Evolutionary conservation across 2,797 vertebrate genomes (phyloP).

Genomic region (Danio tinwini): DNA sequence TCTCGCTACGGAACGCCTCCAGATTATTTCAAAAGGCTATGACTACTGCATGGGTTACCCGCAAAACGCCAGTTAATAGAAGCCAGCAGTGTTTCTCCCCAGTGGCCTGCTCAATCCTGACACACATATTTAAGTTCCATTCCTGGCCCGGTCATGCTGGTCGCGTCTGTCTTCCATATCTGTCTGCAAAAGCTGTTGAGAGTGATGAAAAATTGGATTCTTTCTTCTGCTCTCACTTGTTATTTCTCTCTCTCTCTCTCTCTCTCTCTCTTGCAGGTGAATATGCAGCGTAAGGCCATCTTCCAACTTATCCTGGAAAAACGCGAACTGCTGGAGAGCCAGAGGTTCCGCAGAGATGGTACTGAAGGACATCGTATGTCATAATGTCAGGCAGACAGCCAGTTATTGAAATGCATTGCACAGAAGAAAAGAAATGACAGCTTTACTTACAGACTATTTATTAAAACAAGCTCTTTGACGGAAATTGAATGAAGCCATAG

Average conservation of each 20-base stretch:
- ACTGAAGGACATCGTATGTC: constrained; percentile 40
- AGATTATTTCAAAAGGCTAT: constrained; percentile 54
- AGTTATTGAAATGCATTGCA: not conserved
- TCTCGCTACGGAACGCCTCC: constrained; percentile 65
- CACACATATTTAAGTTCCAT: constrained; percentile 59
- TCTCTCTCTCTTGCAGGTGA: constrained; percentile 70
- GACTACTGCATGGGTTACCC: constrained; percentile 49
- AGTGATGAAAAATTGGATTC: not conserved
- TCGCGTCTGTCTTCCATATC: constrained; percentile 45
- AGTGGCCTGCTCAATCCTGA: constrained; percentile 56
- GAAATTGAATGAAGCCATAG: constrained; percentile 5
- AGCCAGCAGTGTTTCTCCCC: constrained; percentile 51
- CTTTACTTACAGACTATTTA: not conserved
- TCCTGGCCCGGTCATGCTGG: constrained; percentile 54
- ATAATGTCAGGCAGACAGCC: constrained; percentile 31
- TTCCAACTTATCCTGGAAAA: constrained; percentile 84
- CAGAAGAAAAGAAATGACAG: not conserved
- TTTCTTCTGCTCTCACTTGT: constrained; percentile 10
- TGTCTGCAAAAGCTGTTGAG: constrained; percentile 33
- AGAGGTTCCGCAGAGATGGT: constrained; percentile 81
- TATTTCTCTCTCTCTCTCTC: constrained; percentile 41
- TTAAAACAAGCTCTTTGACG: not conserved
- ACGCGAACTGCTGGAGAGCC: constrained; percentile 78
- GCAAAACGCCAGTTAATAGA: constrained; percentile 56
- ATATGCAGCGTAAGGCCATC: constrained; percentile 82